Base-by-base conservation (phyloP, 1,140 invertebrate species). In the Dysdera silvatica region DNA sequence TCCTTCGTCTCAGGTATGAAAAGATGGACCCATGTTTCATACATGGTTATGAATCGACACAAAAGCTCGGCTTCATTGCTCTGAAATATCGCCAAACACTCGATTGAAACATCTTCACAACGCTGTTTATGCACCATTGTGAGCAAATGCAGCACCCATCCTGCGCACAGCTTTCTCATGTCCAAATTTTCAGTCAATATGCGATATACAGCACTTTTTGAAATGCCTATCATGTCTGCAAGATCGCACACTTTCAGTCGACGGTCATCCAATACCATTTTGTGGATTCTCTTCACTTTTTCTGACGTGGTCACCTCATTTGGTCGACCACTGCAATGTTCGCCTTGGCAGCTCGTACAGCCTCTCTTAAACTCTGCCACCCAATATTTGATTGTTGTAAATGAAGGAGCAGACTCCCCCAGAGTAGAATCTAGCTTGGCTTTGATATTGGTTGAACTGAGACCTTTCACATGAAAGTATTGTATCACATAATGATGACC, bases 11-110 rank as follows among this genome's bases (percentile, higher is more conserved):
- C 35, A 18, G 23, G 37, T 23, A 5, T 56, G 53, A 24, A 56
- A 14, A 43, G 53, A 24, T 56, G 53, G 24, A 56, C 28, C 35
- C 53, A 56, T 23, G 37, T 56, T 43, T 56, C 37, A 43, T 56
- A 23, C 29, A 56, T n/a, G 29, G 37, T 43, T 3, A 28, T 29
- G 8, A 29, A 43, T 43, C 2, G 24, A 32, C 35, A 18, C 28
- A 56, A 37, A 56, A 43, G 45, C 12, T 56, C 53, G 10, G 23
- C 23, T 28, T 37, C 24, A 3, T 54, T 37, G 6, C 23, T 1
- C n/a, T 26, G 20, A n/a, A 20, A 56, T 16, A 16, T 24, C 24
- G 23, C 2, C 20, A 43, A 29, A 7, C 4, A 4, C 12, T n/a
- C 12, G 10, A 16, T 43, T 18, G 26, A 56, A 56, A 41, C 29